Evolutionary conservation across 2,797 vertebrate species (phyloP).

Genomic region (Craterocephalus amniculus): DNA sequence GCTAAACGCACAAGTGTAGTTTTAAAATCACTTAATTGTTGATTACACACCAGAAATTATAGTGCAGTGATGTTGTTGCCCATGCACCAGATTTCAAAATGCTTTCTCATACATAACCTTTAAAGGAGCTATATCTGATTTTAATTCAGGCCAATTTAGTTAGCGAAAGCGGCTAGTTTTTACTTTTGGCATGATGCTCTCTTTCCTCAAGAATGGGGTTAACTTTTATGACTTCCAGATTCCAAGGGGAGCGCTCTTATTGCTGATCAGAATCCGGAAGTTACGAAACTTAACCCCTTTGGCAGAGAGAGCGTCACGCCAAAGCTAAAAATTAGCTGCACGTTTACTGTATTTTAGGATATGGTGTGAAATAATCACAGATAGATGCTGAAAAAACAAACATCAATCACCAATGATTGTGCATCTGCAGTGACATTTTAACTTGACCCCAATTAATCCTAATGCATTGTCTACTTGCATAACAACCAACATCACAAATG

Average conservation of each 20-base stretch:
- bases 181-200: too few relatives aligned
- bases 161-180: too few relatives aligned
- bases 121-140: too few relatives aligned
- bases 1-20: background rate
- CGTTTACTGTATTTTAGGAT: slow-evolving; percentile 1
- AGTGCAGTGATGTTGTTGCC: background rate
- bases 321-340: too few relatives aligned
- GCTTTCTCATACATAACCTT: background rate
- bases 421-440: background rate
- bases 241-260: too few relatives aligned
- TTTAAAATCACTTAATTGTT: background rate
- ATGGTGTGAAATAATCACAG: background rate
- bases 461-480: background rate
- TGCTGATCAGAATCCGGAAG: too few relatives aligned
- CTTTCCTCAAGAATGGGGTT: too few relatives aligned
- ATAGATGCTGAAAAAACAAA: background rate
- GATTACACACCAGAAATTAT: background rate
- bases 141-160: too few relatives aligned
- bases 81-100: background rate
- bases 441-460: background rate
- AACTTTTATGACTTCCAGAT: too few relatives aligned
- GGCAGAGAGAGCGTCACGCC: too few relatives aligned
- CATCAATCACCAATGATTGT: background rate
- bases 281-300: too few relatives aligned
- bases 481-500: background rate